phyloP scores from a whole-genome alignment of 2,888 invertebrate genomes.

The Eupithecia centaureata region DNA sequence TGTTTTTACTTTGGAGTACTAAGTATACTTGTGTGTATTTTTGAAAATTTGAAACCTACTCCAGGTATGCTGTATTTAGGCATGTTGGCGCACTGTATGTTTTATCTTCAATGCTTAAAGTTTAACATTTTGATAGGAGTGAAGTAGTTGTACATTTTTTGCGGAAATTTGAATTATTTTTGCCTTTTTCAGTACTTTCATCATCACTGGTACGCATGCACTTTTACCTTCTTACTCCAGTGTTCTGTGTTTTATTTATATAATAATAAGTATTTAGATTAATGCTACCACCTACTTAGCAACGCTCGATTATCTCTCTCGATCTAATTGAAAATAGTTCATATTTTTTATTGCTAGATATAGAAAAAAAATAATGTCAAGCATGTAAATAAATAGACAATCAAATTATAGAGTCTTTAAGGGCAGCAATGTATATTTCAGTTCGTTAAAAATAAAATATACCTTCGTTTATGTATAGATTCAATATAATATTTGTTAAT shows the following conservation, averaged over 20 bases:
- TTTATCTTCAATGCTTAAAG: slow-evolving; percentile 56
- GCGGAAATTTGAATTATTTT: slow-evolving; percentile 51
- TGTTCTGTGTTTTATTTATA: slow-evolving; percentile 27
- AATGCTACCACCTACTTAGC: background rate
- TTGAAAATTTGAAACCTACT: slow-evolving; percentile 43
- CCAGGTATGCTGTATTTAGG: slow-evolving; percentile 66
- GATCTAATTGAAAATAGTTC: background rate
- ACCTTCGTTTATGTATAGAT: background rate
- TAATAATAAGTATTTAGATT: slow-evolving; percentile 5
- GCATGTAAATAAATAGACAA: background rate
- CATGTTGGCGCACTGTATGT: slow-evolving; percentile 69
- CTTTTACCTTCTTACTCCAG: slow-evolving; percentile 27
- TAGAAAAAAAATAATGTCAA: background rate
- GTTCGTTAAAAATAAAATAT: no score
- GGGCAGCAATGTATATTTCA: background rate
- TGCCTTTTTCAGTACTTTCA: slow-evolving; percentile 58
- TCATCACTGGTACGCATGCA: slow-evolving; percentile 73
- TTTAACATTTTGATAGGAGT: slow-evolving; percentile 22
- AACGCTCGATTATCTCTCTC: background rate
- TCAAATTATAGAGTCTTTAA: background rate
- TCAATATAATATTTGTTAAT: background rate
- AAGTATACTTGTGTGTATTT: slow-evolving; percentile 47
- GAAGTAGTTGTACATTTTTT: slow-evolving; percentile 39
- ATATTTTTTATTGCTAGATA: background rate
- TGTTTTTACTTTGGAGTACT: slow-evolving; percentile 47